Conservation (phyloP, 2,113 vertebrate species). For the Anser brachyrhynchus region DNA sequence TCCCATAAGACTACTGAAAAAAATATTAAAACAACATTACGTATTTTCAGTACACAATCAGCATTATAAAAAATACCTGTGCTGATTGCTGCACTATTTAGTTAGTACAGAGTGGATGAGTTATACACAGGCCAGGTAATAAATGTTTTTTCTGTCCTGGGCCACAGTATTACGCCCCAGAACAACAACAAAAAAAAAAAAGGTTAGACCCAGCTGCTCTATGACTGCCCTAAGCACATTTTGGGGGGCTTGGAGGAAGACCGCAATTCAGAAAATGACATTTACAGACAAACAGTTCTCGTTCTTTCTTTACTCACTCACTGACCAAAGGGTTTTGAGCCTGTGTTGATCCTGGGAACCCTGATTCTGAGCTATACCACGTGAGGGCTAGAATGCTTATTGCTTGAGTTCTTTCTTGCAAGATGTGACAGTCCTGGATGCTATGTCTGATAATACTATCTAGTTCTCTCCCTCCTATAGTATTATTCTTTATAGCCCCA, state of each 20-base stretch:
- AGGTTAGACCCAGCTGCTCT: background rate
- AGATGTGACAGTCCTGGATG: background rate
- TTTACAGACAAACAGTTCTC: background rate
- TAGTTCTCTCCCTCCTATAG: background rate
- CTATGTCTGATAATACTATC: background rate
- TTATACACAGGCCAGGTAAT: background rate
- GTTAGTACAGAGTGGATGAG: accelerated
- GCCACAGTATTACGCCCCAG: background rate
- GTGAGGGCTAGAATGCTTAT: background rate
- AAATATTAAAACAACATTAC: background rate
- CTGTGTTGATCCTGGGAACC: background rate
- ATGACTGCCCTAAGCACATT: background rate
- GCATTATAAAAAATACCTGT: background rate
- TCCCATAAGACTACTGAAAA: background rate
- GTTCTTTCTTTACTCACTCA: background rate
- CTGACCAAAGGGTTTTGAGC: background rate
- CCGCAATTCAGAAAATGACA: background rate
- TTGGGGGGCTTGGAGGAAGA: background rate
- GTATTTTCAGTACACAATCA: background rate
- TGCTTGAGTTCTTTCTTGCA: background rate
- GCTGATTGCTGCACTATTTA: background rate
- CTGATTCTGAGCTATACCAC: background rate
- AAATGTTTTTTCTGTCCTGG: background rate
- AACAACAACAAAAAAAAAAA: background rate
- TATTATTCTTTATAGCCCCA: background rate